Evolutionary conservation across 30 jellyfish, hydroid and myxozoan genomes (phyloP), one percentile per base, ranked within the genome.

Genomic region (Turritopsis dohrnii): DNA sequence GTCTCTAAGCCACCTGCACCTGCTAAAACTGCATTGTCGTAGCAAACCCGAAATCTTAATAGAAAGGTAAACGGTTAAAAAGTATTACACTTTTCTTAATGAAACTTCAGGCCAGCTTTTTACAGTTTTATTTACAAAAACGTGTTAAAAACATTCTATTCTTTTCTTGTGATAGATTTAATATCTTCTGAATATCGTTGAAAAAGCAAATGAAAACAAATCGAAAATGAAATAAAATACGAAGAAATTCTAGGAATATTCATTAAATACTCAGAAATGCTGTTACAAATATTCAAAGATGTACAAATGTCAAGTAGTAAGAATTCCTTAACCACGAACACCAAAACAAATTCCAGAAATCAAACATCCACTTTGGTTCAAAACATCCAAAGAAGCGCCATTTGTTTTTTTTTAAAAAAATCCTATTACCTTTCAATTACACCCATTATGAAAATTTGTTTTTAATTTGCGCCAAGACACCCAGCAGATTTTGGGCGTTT

Each of bases 401-500:
- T n/a, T n/a, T n/a, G n/a, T n/a, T n/a, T n/a, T n/a, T n/a, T n/a
- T n/a, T 41, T 41, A 3, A 41, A 41, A 41, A 41, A 41, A 41
- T 13, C 60, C 60, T 41, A 41, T 13, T 41, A 3, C 60, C 60
- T 41, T 41, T 41, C 9, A 3, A 13, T 41, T 41, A 41, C 60
- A 41, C 60, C 60, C 60, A 41, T 41, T 41, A 41, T 41, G 60
- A 41, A 41, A 41, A 41, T 41, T 41, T 41, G 60, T 41, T 41
- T 41, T 41, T 41, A 41, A 41, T 41, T 41, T 41, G 31, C 30
- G 31, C 77, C 77, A 23, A 69, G 28, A 69, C 31, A 23, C 23
- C 77, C 65, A 19, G 90, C 27, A 76, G 83, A 81, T 81, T 94
- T 94, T 18, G 96, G 96, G 85, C 94, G 95, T 88, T 94, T 94